phyloP scores from a whole-genome alignment of 2,113 vertebrate species.

The Scytalopus superciliaris region DNA sequence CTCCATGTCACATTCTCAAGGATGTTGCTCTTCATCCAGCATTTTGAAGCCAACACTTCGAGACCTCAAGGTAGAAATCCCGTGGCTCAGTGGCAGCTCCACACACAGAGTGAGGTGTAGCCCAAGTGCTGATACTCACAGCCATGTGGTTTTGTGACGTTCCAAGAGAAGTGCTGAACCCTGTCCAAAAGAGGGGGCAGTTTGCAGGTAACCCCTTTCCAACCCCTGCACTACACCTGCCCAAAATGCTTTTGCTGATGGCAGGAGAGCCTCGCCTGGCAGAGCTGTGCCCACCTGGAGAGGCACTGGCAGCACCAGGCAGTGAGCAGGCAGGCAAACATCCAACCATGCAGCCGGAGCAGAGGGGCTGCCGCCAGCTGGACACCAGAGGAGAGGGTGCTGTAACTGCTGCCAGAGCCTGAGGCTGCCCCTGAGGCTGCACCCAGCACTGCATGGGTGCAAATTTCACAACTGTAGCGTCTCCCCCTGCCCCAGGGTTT shows the following conservation, averaged over 20 bases:
- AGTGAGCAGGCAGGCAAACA: neutral
- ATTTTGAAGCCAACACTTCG: neutral
- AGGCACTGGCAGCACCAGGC: neutral
- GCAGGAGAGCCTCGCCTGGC: fast-evolving
- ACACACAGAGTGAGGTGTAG: fast-evolving
- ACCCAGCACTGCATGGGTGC: fast-evolving
- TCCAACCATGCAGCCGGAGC: neutral
- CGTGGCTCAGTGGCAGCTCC: neutral
- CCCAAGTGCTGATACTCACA: neutral
- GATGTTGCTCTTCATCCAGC: neutral
- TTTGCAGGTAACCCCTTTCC: neutral
- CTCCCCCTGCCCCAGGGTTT: neutral
- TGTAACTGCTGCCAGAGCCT: neutral
- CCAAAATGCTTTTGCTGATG: neutral
- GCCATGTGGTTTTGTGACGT: fast-evolving
- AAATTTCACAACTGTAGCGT: neutral
- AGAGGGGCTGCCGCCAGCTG: neutral
- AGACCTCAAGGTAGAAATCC: neutral
- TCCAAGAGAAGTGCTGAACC: neutral
- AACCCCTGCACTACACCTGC: neutral
- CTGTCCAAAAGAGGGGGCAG: neutral
- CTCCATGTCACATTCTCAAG: neutral
- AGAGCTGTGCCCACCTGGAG: neutral
- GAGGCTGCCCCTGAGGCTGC: neutral
- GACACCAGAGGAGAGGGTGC: neutral